These are phyloP conservation scores for Antennarius striatus DNA, from an alignment of 2,113 vertebrate species.

Conservation along the genomic window DNA sequence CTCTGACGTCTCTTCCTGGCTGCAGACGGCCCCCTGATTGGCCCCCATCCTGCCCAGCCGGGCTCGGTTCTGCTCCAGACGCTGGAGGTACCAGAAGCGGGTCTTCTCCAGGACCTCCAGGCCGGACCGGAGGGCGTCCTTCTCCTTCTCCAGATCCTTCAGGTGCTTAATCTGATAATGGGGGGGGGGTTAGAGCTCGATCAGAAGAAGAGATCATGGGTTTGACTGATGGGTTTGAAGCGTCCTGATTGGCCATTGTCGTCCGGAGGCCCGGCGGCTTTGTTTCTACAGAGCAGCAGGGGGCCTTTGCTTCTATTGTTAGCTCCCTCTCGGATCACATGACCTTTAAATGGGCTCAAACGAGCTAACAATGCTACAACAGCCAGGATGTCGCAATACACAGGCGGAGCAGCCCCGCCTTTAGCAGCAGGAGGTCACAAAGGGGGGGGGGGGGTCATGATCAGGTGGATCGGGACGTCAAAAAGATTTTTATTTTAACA, in stretches of 20 bases:
- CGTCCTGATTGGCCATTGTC: constrained; percentile 33
- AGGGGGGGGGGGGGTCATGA: too few species aligned
- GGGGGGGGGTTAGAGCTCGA: too few species aligned
- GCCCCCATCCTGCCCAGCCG: constrained; percentile 13
- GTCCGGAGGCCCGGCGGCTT: constrained; percentile 51
- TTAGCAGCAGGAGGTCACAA: too few species aligned
- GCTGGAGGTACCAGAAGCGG: constrained; percentile 73
- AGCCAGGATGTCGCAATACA: background rate
- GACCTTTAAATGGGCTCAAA: constrained; percentile 33
- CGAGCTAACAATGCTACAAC: background rate
- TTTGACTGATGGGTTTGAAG: background rate
- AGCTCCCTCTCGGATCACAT: constrained; percentile 5
- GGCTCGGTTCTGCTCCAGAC: constrained; percentile 56
- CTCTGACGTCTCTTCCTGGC: constrained; percentile 29
- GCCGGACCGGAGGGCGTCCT: constrained; percentile 75
- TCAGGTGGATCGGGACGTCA: too few species aligned
- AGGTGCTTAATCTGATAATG: constrained; percentile 69
- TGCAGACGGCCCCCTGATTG: background rate
- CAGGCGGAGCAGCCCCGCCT: background rate
- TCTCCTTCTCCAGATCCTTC: constrained; percentile 77
- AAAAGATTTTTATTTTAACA: too few species aligned
- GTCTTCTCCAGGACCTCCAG: constrained; percentile 75
- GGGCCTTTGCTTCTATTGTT: constrained; percentile 41
- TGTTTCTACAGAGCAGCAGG: constrained; percentile 45
- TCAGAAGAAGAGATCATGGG: too few species aligned